Evolutionary conservation across 1,140 invertebrate genomes (phyloP), one percentile per base, ranked within the genome.

Genomic region (Calliopsis andreniformis): DNA sequence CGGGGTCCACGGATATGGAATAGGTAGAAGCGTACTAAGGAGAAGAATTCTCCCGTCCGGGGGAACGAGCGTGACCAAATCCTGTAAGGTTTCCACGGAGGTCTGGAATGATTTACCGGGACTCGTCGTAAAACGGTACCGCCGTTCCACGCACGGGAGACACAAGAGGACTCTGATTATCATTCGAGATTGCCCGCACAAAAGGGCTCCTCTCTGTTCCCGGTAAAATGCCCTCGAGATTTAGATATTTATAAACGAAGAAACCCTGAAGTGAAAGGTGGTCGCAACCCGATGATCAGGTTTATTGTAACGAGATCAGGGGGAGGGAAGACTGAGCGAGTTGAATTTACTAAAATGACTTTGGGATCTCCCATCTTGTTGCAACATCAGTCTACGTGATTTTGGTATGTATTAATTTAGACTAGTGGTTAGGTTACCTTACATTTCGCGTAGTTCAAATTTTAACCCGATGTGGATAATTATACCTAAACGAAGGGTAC

Each of bases 121-220:
- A 80, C 85, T 90, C 86, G 87, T 88, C 85, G 79, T 85, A 86
- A 87, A 90, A 89, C 86, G 84, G 84, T 87, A 86, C 84, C 87
- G 87, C 84, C 80, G 86, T 82, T 85, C 83, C 86, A 83, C 78
- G 77, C 80, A 72, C 83, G 59, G 83, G 81, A 86, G 87, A 90
- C 85, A 89, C 87, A 88, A 90, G 88, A 88, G 87, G 80, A 79
- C 79, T 79, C 88, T 91, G 90, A 92, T 92, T 91, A 91, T 92
- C 90, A 80, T 83, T 87, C 79, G 87, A 91, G 90, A 92, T 92
- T 90, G 86, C 86, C 80, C 80, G 81, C 85, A 89, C 89, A 88
- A 90, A 79, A 89, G 85, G 80, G 77, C 28, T 69, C 76, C 80
- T 82, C 84, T 87, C 86, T 84, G 47, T 71, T 49, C 64, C 45